Percentiles rank a stretch among this genome's conserved stretches.
Evolutionary conservation across 2,113 vertebrate species (phyloP).

Genomic region (Nothocercus nigrocapillus): DNA sequence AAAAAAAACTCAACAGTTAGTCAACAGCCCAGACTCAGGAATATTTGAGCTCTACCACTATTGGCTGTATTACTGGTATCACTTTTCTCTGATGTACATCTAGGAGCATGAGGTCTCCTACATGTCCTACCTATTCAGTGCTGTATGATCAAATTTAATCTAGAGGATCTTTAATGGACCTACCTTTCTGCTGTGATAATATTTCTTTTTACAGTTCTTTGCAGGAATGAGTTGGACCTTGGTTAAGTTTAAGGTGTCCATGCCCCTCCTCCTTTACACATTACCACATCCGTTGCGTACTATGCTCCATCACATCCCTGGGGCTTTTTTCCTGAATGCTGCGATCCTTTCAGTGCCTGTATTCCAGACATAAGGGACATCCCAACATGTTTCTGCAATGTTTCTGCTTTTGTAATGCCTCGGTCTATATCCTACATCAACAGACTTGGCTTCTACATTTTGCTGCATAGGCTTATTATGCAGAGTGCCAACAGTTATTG

Average conservation of each 20-base stretch:
- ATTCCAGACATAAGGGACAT: neutral
- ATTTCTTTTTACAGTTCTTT: neutral
- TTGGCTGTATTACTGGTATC: neutral
- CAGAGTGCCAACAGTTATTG: neutral
- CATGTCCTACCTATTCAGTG: neutral
- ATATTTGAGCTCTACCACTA: neutral
- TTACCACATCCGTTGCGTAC: neutral
- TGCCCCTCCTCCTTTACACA: neutral
- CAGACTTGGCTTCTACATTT: neutral
- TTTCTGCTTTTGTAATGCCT: neutral
- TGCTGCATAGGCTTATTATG: rapidly evolving
- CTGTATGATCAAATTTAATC: neutral
- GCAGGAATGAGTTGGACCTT: neutral
- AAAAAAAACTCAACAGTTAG: neutral
- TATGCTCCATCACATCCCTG: neutral
- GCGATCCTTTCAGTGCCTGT: neutral
- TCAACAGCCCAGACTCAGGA: neutral
- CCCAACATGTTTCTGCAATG: neutral
- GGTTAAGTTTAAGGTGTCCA: neutral
- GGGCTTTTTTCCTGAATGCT: neutral
- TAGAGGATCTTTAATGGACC: neutral
- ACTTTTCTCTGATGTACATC: neutral
- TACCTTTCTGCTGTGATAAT: neutral
- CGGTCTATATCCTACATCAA: neutral
- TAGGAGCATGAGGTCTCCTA: neutral